Base-by-base conservation (phyloP, 2,888 invertebrate genomes). In the Tanypteryx hageni region DNA sequence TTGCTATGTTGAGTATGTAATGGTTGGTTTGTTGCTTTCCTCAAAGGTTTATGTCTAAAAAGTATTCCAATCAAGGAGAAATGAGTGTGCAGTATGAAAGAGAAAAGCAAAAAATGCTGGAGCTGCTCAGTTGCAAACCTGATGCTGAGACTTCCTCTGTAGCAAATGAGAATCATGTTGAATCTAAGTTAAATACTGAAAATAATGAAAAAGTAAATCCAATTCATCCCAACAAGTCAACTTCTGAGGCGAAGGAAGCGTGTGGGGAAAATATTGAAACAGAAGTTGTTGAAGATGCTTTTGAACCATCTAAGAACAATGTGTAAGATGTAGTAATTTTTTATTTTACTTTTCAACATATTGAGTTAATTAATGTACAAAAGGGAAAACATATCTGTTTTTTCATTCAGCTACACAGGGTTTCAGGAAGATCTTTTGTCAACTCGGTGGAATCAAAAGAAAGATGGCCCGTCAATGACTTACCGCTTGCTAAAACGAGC, bases 401-500 rank as follows among this genome's bases (percentile, higher is more conserved):
- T 58, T 7, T 14, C 22, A 27, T 31, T 22, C 31, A 81, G 85
- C 10, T 64, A 57, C 4, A 92, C 61, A 22, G 61, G 31, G 31
- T 92, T 92, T 92, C 59, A 82, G 56, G 84, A 83, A 64, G 84
- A 83, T 76, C 84, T 91, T 83, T 85, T 92, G 16, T 92, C 84
- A 56, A 27, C 89, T 61, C 92, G 92, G 14, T 92, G 93, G 64
- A 92, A 92, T n/a, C 92, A 92, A 59, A 92, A 93, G 64, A 92
- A 93, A 92, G 94, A 93, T 86, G 93, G 93, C 0, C 93, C 94
- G 14, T 94, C 93, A 93, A 93, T 95, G 11, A 95, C 96, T 0
- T 95, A 95, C 76, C 94, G 96, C 93, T 94, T 96, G 61, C 93
- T 96, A 14, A 95, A 95, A 83, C 95, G 98, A 92, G 96, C 96